phyloP scores from a whole-genome alignment of 2,797 vertebrate species.

The Pelochelys cantorii region DNA sequence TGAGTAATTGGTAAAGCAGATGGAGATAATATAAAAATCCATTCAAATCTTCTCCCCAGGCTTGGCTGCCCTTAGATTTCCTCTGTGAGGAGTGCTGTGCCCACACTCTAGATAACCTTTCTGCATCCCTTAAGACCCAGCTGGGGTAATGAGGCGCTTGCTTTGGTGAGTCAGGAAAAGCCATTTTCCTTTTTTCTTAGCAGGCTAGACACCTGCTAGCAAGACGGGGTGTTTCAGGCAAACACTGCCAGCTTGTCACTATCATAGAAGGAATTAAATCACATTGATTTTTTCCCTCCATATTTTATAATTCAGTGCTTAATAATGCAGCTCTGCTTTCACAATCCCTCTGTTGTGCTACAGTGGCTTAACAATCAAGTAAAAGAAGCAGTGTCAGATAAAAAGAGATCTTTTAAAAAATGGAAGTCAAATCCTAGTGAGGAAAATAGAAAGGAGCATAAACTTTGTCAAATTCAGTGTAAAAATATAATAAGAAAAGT shows the following conservation, averaged over 20 bases:
- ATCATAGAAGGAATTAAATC: background rate
- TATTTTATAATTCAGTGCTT: slow-evolving; percentile 3
- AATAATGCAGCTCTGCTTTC: background rate
- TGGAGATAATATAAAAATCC: background rate
- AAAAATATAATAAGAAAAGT: no score
- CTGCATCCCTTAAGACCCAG: background rate
- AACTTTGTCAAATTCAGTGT: no score
- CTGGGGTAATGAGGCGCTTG: background rate
- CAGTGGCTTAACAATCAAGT: no score
- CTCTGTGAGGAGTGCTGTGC: background rate
- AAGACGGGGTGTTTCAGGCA: background rate
- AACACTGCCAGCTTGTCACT: background rate
- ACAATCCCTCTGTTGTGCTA: background rate
- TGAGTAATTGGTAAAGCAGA: background rate
- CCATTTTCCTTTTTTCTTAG: background rate
- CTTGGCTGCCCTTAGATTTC: background rate
- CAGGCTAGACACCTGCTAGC: background rate
- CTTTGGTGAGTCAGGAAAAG: background rate
- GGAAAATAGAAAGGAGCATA: no score
- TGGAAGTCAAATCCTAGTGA: no score
- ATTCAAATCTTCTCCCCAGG: background rate
- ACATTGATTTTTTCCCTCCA: background rate
- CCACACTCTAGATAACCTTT: background rate
- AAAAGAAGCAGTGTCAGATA: no score
- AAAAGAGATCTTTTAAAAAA: no score